Evolutionary conservation across 2,113 vertebrate species (phyloP).

Genomic region (Rousettus leschenaultii): DNA sequence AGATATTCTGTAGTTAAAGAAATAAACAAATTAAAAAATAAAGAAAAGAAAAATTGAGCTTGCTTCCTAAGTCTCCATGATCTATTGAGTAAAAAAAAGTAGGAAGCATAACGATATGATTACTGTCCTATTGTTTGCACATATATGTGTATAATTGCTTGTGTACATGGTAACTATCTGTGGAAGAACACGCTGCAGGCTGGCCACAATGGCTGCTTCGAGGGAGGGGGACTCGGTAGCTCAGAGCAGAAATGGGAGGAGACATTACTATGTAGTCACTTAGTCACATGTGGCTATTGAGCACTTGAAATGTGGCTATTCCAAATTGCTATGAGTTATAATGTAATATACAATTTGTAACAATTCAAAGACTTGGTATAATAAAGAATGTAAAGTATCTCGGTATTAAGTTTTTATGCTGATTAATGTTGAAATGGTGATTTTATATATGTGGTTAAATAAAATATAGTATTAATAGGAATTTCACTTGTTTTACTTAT

Average conservation of each 20-base stretch:
- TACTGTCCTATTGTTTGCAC: neutral
- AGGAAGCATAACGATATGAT: neutral
- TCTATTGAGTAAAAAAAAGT: neutral
- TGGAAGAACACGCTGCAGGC: neutral
- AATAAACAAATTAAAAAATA: neutral
- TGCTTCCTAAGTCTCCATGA: neutral
- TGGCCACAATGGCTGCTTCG: neutral
- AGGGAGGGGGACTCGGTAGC: neutral
- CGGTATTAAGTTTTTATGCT: neutral
- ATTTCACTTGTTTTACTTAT: constrained; percentile 7
- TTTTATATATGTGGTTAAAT: neutral
- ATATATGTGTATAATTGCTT: neutral
- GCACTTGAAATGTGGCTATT: neutral
- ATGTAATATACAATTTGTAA: neutral
- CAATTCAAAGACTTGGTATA: neutral
- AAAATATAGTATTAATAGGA: neutral
- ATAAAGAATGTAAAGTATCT: neutral
- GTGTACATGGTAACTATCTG: neutral
- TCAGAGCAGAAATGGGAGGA: neutral
- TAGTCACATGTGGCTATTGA: neutral
- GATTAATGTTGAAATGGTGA: neutral
- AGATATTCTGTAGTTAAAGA: neutral
- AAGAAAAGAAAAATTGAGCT: neutral
- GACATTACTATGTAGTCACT: neutral
- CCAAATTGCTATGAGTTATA: neutral